Conservation (phyloP, 2,888 invertebrate species). For the Phyllotreta striolata region DNA sequence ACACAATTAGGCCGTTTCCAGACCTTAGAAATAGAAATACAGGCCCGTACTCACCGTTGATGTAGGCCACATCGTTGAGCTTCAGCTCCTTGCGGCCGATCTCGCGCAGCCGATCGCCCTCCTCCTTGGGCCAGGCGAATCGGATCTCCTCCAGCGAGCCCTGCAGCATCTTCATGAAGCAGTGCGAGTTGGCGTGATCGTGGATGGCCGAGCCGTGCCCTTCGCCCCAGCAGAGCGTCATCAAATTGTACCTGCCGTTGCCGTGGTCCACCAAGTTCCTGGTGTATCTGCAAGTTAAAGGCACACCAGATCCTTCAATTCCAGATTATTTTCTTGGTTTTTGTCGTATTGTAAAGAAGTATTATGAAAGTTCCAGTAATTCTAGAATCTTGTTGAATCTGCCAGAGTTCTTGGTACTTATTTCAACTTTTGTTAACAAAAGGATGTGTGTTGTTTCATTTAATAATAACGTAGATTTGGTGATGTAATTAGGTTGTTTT, state of each 20-base stretch:
- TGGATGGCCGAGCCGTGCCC: slow-evolving; percentile 95
- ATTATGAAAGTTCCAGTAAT: too few relatives aligned
- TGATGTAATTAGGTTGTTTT: too few relatives aligned
- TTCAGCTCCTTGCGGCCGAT: slow-evolving; percentile 71
- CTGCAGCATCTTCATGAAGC: slow-evolving; percentile 94
- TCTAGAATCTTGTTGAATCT: too few relatives aligned
- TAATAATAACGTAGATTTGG: too few relatives aligned
- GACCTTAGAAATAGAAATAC: too few relatives aligned
- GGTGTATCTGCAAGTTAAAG: slow-evolving; percentile 77
- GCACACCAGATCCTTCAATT: background rate
- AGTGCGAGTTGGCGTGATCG: slow-evolving; percentile 95
- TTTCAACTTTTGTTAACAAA: slow-evolving; percentile 1
- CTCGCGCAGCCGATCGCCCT: slow-evolving; percentile 58
- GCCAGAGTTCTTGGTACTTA: too few relatives aligned
- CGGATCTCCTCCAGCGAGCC: slow-evolving; percentile 85
- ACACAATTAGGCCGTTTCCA: too few relatives aligned
- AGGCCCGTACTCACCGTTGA: slow-evolving; percentile 79
- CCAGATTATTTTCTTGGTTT: background rate
- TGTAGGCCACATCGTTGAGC: slow-evolving; percentile 88
- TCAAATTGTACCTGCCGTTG: slow-evolving; percentile 96
- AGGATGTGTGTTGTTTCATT: too few relatives aligned
- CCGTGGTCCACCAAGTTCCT: slow-evolving; percentile 95
- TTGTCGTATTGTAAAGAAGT: too few relatives aligned
- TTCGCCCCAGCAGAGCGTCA: slow-evolving; percentile 98
- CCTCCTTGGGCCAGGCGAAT: slow-evolving; percentile 79